These are phyloP conservation scores for Araneus ventricosus DNA, from an alignment of 1,140 invertebrate species.

Conservation along the genomic window DNA sequence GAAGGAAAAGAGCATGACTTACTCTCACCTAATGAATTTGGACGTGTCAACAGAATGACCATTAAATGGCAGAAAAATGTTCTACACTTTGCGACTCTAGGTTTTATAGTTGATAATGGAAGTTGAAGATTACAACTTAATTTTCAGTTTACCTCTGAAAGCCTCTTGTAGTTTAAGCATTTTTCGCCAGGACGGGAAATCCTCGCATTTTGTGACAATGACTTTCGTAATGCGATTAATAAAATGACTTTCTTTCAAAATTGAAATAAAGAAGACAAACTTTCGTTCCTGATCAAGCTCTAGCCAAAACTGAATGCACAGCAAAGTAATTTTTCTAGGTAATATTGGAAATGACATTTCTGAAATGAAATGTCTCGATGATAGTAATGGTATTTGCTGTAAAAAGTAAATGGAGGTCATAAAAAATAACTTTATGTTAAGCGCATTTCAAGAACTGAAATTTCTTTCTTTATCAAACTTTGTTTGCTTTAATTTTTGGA, in stretches of 20 bases:
- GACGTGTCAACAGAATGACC: background rate
- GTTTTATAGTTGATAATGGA: background rate
- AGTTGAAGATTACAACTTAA: background rate
- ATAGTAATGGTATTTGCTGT: no score
- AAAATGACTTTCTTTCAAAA: background rate
- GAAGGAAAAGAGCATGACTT: no score
- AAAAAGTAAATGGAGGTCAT: no score
- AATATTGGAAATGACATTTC: background rate
- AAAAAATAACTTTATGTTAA: no score
- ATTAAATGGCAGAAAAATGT: background rate
- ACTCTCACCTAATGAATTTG: conserved; percentile 1
- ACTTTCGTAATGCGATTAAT: conserved; percentile 1
- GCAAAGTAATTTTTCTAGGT: background rate
- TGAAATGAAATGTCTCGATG: background rate
- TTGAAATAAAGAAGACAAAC: background rate
- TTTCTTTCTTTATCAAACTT: no score
- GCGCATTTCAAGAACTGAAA: no score
- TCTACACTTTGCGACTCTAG: background rate
- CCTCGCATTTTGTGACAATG: background rate
- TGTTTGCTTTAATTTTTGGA: no score
- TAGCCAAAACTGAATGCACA: background rate
- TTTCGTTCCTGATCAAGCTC: background rate
- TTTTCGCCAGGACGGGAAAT: background rate
- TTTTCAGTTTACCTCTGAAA: background rate
- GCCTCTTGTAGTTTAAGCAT: background rate